Base-by-base conservation (phyloP, 2,888 invertebrate species). In the Hofmannophila pseudospretella region DNA sequence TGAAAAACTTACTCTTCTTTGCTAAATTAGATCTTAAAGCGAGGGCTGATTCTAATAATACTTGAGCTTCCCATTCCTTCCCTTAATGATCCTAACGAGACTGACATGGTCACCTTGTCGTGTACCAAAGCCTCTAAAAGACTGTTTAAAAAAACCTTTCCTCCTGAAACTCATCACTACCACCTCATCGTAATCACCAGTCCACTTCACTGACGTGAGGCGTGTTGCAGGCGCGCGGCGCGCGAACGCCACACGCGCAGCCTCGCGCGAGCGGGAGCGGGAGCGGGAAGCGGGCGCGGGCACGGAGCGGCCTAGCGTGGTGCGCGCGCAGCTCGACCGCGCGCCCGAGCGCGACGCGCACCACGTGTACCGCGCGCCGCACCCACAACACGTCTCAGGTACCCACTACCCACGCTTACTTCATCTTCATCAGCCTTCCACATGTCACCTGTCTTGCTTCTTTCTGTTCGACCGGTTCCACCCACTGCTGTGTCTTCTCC, bases 281-380 rank as follows among this genome's bases (percentile, higher is more conserved):
- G 32, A 16, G 31, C 30, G 11, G 31, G 27, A 13, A n/a, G n/a
- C n/a, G n/a, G 13, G 25, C 38, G 56, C 56, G 52, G 69, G 65
- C 61, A 78, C 79, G 32, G 85, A 84, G 72, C 74, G 85, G 56
- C 82, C 84, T 39, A 82, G 84, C 67, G 85, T 84, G 54, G 69
- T 86, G 61, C 85, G 85, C 58, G 85, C 85, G 51, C 85, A 85
- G 55, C 78, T 84, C 41, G 85, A 86, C 68, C 82, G 81, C 49
- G 77, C 74, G 52, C 81, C 84, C 44, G 27, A 23, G n/a, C 23
- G 23, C 23, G 82, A 80, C 50, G 75, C 81, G 64, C 80, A 75
- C 41, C 81, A 71, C 58, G 74, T 72, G 58, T 36, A 33, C 36
- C 40, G 36, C 29, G 34, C 59, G 76, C 75, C 52, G 77, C 81